These are phyloP conservation scores for Melanargia galathea DNA, from an alignment of 2,888 invertebrate species.

Conservation along the genomic window DNA sequence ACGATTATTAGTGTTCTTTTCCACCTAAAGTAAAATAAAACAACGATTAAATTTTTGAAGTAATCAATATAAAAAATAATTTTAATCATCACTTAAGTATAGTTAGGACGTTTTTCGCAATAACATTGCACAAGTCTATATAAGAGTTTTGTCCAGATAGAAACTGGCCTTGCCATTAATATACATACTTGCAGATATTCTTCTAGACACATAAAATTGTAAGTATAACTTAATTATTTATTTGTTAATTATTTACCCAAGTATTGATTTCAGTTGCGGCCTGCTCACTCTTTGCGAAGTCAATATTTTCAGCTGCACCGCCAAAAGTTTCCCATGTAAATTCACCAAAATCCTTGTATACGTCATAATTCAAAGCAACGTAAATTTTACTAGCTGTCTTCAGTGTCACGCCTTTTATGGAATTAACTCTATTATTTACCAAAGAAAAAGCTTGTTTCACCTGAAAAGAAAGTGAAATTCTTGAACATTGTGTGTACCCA, in stretches of 20 bases:
- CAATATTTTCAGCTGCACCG: constrained; percentile 82
- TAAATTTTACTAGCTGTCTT: constrained; percentile 87
- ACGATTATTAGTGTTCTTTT: constrained; percentile 66
- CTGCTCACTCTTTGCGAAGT: constrained; percentile 78
- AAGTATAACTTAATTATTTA: background rate
- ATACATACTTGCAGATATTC: too few relatives aligned
- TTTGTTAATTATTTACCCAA: constrained; percentile 82
- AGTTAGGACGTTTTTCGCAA: too few relatives aligned
- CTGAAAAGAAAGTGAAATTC: constrained; percentile 52
- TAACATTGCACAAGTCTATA: too few relatives aligned
- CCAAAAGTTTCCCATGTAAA: constrained; percentile 81
- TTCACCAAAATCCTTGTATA: constrained; percentile 81
- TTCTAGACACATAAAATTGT: background rate
- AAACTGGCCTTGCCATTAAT: too few relatives aligned
- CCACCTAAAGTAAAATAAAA: constrained; percentile 56
- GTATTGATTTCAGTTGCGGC: constrained; percentile 85
- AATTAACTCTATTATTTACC: constrained; percentile 48
- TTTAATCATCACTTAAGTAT: too few relatives aligned
- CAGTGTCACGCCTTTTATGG: constrained; percentile 77
- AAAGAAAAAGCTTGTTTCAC: constrained; percentile 56
- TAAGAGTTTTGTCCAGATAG: too few relatives aligned
- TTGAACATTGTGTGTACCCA: background rate
- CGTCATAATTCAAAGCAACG: constrained; percentile 68
- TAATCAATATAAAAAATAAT: background rate
- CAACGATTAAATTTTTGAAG: background rate